Evolutionary conservation across 2,113 vertebrate species (phyloP).

Genomic region (Atractosteus spatula): DNA sequence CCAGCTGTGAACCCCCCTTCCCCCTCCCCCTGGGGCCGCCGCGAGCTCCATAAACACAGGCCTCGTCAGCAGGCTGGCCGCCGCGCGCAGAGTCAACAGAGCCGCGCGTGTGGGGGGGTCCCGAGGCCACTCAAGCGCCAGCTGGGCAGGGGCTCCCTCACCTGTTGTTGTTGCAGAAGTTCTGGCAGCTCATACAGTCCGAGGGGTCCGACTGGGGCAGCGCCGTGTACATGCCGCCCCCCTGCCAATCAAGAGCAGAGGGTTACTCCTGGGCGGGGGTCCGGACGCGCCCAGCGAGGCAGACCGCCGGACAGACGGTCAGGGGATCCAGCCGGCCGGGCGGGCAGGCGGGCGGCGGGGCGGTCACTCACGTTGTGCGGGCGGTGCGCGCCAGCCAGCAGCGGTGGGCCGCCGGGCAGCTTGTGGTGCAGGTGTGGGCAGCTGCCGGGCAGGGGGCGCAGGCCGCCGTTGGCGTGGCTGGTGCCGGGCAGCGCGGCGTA

Average conservation of each 20-base stretch:
- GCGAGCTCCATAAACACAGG: conserved; percentile 64
- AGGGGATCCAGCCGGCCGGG: not conserved
- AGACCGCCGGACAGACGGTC: not conserved
- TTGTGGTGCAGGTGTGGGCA: conserved; percentile 86
- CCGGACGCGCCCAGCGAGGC: not conserved
- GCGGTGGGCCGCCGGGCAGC: conserved; percentile 61
- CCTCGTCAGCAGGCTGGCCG: conserved; percentile 63
- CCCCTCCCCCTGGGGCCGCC: conserved; percentile 44
- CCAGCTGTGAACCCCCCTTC: conserved; percentile 12
- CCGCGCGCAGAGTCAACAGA: conserved; percentile 65
- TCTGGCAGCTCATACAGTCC: conserved; percentile 86
- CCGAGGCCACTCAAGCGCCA: not conserved
- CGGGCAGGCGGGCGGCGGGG: not conserved
- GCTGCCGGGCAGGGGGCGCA: conserved; percentile 66
- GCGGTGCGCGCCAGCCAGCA: conserved; percentile 70
- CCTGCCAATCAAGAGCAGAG: conserved; percentile 55
- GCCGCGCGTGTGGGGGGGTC: not conserved
- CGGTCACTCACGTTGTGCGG: conserved; percentile 78
- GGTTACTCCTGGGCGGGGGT: not conserved
- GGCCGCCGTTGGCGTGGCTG: conserved; percentile 64
- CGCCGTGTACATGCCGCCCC: conserved; percentile 72
- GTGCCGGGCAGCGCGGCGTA: conserved; percentile 73
- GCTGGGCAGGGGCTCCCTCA: conserved; percentile 35
- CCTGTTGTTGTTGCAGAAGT: conserved; percentile 96
- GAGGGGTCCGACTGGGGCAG: conserved; percentile 74